These are phyloP conservation scores for Actinostola sp. DNA, from an alignment of 92 coral and sea anemone species.

Conservation along the genomic window DNA sequence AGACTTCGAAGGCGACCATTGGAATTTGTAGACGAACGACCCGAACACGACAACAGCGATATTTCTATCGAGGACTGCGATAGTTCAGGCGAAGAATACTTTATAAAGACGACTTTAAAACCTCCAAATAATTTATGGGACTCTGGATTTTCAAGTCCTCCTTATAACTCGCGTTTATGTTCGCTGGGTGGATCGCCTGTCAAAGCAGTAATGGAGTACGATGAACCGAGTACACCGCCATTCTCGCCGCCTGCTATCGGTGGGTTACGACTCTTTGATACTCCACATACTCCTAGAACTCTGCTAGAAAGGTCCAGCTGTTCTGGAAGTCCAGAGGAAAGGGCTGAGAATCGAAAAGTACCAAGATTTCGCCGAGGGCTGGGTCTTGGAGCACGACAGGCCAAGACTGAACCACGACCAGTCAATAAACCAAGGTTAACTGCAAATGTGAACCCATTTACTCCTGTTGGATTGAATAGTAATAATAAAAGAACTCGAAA, in stretches of 20 bases:
- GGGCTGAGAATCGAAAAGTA: conserved; percentile 60
- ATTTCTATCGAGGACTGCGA: conserved; percentile 57
- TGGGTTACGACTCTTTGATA: conserved; percentile 87
- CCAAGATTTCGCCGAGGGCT: conserved; percentile 78
- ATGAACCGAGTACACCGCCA: conserved; percentile 63
- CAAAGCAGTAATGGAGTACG: conserved; percentile 44
- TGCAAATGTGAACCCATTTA: conserved; percentile 96
- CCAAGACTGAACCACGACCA: conserved; percentile 73
- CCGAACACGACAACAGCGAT: conserved; percentile 40
- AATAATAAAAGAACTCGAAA: conserved; percentile 74
- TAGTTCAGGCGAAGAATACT: conserved; percentile 60
- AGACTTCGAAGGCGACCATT: conserved; percentile 49
- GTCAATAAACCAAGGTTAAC: conserved; percentile 46
- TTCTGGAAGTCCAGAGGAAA: conserved; percentile 52
- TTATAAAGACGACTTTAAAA: conserved; percentile 41
- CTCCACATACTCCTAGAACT: conserved; percentile 98
- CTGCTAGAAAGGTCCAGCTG: conserved; percentile 81
- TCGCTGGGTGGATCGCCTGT: conserved; percentile 66
- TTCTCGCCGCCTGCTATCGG: conserved; percentile 95
- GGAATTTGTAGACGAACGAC: conserved; percentile 49
- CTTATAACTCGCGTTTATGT: conserved; percentile 31
- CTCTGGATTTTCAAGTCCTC: conserved; percentile 87
- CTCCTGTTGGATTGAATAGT: conserved; percentile 82
- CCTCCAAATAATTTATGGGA: conserved; percentile 73
- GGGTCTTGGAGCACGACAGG: conserved; percentile 68